These are phyloP conservation scores for Drosophila rhopaloa DNA, from an alignment of 1,140 invertebrate genomes.

Conservation along the genomic window DNA sequence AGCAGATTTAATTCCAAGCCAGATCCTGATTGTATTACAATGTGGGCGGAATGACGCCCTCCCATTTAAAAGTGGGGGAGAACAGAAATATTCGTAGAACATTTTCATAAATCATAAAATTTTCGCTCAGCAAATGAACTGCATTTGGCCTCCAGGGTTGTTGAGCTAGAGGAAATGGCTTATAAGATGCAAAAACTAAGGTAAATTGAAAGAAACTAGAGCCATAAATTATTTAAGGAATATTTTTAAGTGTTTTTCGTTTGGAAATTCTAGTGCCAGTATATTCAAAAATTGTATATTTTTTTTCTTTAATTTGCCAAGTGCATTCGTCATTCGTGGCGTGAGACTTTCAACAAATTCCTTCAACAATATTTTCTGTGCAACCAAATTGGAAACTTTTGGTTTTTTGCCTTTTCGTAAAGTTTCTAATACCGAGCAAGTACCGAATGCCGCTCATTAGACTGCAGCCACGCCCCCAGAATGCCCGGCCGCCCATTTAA, in stretches of 20 bases:
- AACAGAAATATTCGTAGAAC: conserved; percentile 25
- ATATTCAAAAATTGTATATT: too few relatives aligned
- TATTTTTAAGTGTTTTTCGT: background rate
- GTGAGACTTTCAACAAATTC: background rate
- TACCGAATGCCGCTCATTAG: conserved; percentile 55
- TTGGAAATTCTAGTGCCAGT: background rate
- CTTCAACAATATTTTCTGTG: conserved; percentile 42
- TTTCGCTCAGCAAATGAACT: conserved; percentile 44
- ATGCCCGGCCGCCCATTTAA: conserved; percentile 21
- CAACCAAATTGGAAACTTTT: conserved; percentile 52
- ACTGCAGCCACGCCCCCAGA: conserved; percentile 7
- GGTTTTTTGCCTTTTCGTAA: conserved; percentile 41
- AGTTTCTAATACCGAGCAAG: conserved; percentile 53
- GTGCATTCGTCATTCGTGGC: background rate
- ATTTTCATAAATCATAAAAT: conserved; percentile 66
- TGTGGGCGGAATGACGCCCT: conserved; percentile 41
- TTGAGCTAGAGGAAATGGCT: conserved; percentile 9
- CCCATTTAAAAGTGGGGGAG: conserved; percentile 21
- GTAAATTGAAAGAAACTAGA: conserved; percentile 5
- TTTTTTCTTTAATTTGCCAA: background rate
- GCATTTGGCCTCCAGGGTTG: conserved; percentile 6
- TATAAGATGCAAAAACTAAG: background rate
- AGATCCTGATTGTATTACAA: conserved; percentile 70
- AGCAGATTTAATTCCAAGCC: conserved; percentile 69
- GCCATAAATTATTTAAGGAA: conserved; percentile 13